These are phyloP conservation scores for Oxygymnocypris stewartii DNA, from an alignment of 2,113 vertebrate species.

Conservation along the genomic window DNA sequence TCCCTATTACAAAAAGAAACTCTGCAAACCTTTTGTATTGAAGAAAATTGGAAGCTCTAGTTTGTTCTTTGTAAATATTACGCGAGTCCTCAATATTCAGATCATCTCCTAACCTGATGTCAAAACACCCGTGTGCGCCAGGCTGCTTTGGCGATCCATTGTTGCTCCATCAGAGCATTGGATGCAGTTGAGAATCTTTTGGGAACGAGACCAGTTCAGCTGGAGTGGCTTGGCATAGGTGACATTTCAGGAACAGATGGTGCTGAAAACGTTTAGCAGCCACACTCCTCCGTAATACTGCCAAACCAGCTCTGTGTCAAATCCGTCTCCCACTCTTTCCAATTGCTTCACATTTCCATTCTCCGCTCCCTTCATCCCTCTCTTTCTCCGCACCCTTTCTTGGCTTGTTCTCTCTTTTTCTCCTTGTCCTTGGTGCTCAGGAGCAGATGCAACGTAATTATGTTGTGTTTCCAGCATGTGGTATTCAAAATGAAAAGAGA, in stretches of 20 bases:
- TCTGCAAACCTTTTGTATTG: conserved; percentile 28
- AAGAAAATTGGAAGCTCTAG: conserved; percentile 8
- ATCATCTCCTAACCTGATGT: conserved; percentile 30
- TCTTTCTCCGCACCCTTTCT: conserved; percentile 44
- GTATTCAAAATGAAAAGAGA: conserved; percentile 77
- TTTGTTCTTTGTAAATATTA: conserved; percentile 42
- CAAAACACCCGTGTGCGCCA: conserved; percentile 34
- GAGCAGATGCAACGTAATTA: conserved; percentile 69
- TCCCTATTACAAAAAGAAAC: neutral
- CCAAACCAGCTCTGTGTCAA: conserved; percentile 64
- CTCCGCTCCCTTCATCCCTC: conserved; percentile 34
- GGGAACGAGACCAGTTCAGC: neutral
- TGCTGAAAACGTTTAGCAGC: conserved; percentile 22
- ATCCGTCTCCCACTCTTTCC: conserved; percentile 48
- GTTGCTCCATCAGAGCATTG: neutral
- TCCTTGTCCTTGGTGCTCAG: conserved; percentile 70
- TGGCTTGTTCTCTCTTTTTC: conserved; percentile 46
- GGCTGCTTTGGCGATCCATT: conserved; percentile 3
- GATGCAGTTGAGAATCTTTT: neutral
- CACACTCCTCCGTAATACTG: conserved; percentile 59
- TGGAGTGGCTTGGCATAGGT: neutral
- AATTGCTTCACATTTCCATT: conserved; percentile 54
- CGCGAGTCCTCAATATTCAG: conserved; percentile 11
- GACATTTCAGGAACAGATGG: conserved; percentile 20
- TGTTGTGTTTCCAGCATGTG: conserved; percentile 82